These are phyloP conservation scores for Karalla daura DNA, from an alignment of 2,797 vertebrate genomes.

Conservation along the genomic window DNA sequence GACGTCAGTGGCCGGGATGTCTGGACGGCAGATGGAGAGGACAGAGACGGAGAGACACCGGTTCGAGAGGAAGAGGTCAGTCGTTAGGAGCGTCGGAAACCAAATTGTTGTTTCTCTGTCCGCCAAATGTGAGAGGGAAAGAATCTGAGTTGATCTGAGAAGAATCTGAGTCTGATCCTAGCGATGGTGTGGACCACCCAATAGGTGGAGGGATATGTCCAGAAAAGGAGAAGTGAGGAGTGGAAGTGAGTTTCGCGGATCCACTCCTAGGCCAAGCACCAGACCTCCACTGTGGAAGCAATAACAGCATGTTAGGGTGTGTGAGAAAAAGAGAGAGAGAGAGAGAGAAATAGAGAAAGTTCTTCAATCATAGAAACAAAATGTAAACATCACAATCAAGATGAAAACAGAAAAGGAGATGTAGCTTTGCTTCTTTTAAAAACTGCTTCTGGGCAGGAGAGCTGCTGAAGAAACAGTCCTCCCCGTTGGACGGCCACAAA, in stretches of 20 bases:
- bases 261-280: constrained; percentile 14
- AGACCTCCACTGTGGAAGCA: constrained; percentile 13
- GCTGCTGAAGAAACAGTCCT: no score
- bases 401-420: no score
- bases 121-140: constrained; percentile 23
- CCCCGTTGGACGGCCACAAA: no score
- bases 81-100: constrained; percentile 8
- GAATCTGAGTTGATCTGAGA: constrained; percentile 11
- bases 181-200: constrained; percentile 57
- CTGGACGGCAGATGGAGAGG: constrained; percentile 73
- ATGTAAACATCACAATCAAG: no score
- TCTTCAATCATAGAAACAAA: no score
- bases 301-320: not conserved
- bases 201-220: constrained; percentile 30
- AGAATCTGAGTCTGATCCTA: constrained; percentile 10
- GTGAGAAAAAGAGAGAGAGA: no score
- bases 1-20: constrained; percentile 59
- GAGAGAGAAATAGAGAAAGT: no score
- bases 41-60: constrained; percentile 12
- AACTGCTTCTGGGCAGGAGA: no score
- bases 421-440: no score
- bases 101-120: constrained; percentile 28
- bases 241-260: constrained; percentile 22
- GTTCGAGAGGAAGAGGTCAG: constrained; percentile 1
- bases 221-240: constrained; percentile 21